Percentiles rank a stretch among this genome's conserved stretches.
Evolutionary conservation across 2,888 invertebrate species (phyloP).

Genomic region (Marronus borbonicus): DNA sequence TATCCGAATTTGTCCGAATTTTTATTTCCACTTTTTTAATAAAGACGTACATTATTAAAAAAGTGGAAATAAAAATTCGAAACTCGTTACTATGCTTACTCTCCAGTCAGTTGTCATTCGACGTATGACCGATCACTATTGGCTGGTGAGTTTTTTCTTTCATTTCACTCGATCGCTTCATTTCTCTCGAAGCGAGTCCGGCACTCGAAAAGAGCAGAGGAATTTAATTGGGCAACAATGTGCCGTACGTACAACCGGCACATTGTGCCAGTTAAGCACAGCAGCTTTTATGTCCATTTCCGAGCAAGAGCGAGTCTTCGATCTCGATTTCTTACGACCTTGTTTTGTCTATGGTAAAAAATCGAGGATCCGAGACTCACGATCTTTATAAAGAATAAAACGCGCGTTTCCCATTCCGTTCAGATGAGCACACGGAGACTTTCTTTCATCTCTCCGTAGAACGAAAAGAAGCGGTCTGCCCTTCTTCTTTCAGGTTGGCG

Average conservation of each 20-base stretch:
- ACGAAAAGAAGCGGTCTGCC: conserved; percentile 19
- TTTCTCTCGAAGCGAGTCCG: conserved; percentile 18
- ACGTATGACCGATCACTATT: conserved; percentile 36
- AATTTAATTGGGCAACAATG: conserved; percentile 44
- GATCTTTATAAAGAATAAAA: conserved; percentile 45
- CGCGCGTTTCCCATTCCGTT: conserved; percentile 40
- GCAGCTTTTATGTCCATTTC: conserved; percentile 39
- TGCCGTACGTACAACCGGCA: conserved; percentile 10
- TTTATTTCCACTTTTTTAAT: conserved; percentile 8
- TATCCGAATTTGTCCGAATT: too few relatives aligned
- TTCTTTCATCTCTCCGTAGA: conserved; percentile 35
- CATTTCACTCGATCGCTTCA: conserved; percentile 40
- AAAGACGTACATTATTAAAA: conserved; percentile 3
- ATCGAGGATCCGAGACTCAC: conserved; percentile 46
- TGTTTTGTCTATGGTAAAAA: conserved; percentile 50
- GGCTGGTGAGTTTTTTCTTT: conserved; percentile 30
- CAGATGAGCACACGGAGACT: conserved; percentile 36
- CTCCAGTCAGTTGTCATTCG: conserved; percentile 41
- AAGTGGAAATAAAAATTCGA: conserved; percentile 1
- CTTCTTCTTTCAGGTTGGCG: conserved; percentile 14
- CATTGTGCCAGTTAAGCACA: conserved; percentile 36
- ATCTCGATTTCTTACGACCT: conserved; percentile 53
- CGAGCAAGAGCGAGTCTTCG: conserved; percentile 47
- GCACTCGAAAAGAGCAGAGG: conserved; percentile 37
- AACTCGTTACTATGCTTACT: conserved; percentile 29